Conservation (phyloP, 2,113 vertebrate genomes). For the Acrocephalus kingi region DNA sequence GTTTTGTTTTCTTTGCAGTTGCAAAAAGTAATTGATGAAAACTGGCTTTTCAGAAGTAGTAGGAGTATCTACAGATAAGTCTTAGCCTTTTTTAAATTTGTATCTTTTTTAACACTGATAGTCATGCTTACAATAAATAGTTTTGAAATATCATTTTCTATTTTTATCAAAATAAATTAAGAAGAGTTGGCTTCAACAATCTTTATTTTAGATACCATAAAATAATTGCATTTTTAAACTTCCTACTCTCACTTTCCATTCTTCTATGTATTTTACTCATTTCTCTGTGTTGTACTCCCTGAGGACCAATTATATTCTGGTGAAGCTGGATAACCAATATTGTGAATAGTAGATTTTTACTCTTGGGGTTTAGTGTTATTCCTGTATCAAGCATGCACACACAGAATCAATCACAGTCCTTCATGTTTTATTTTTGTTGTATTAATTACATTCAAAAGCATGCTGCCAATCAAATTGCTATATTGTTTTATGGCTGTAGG, state of each 20-base stretch:
- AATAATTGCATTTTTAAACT: background rate
- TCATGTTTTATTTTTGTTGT: slow-evolving; percentile 2
- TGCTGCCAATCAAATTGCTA: background rate
- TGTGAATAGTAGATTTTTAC: background rate
- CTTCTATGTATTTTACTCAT: background rate
- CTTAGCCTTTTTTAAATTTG: background rate
- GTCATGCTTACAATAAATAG: background rate
- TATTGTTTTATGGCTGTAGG: background rate
- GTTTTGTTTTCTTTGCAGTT: background rate
- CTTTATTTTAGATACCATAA: background rate
- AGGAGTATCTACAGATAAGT: background rate
- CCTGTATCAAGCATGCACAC: background rate
- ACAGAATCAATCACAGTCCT: slow-evolving; percentile 11
- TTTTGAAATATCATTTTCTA: background rate
- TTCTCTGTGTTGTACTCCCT: background rate
- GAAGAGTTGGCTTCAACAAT: background rate
- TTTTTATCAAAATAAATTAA: slow-evolving; percentile 16
- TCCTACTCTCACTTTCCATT: background rate
- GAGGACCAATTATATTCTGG: slow-evolving; percentile 32
- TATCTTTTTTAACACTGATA: background rate
- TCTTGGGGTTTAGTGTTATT: background rate
- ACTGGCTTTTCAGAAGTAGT: background rate
- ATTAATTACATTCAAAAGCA: slow-evolving; percentile 19
- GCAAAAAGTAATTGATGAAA: background rate
- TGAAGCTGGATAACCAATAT: background rate